phyloP scores from a whole-genome alignment of 92 coral and sea anemone genomes.

The Actinernus sp. region DNA sequence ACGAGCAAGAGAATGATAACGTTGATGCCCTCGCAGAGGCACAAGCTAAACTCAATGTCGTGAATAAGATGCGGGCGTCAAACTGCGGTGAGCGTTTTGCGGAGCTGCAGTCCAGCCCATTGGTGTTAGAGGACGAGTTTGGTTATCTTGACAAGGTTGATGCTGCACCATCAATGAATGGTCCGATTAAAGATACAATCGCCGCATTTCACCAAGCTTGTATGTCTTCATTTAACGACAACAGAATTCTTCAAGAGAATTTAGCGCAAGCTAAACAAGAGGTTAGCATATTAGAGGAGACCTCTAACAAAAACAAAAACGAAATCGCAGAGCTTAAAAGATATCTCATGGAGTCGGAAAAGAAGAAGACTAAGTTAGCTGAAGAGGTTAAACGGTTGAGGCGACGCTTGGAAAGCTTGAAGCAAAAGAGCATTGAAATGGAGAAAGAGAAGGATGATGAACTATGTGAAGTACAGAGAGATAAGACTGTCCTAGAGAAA shows the following conservation, averaged over 20 bases:
- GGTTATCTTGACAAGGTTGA: conserved; percentile 45
- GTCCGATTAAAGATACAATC: conserved; percentile 62
- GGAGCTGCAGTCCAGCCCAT: conserved; percentile 49
- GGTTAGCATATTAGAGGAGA: conserved; percentile 56
- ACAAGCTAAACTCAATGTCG: conserved; percentile 85
- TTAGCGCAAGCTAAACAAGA: conserved; percentile 47
- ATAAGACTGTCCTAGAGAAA: conserved; percentile 61
- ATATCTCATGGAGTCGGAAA: conserved; percentile 68
- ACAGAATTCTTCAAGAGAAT: conserved; percentile 64
- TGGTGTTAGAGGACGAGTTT: conserved; percentile 46
- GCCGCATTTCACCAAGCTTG: conserved; percentile 77
- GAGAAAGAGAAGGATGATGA: conserved; percentile 81
- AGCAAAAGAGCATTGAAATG: conserved; percentile 71
- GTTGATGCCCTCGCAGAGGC: conserved; percentile 87
- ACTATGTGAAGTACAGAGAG: conserved; percentile 67
- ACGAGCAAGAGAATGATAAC: conserved; percentile 57
- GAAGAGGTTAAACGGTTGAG: conserved; percentile 79
- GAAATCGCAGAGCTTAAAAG: conserved; percentile 72
- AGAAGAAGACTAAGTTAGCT: conserved; percentile 75
- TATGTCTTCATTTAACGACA: conserved; percentile 71
- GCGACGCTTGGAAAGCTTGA: conserved; percentile 70
- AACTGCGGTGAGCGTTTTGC: conserved; percentile 68
- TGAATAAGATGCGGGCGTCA: conserved; percentile 72
- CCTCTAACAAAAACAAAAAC: conserved; percentile 58
- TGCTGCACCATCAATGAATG: conserved; percentile 38